These are phyloP conservation scores for Leptopilina clavipes DNA, from an alignment of 1,140 invertebrate species.

Conservation along the genomic window DNA sequence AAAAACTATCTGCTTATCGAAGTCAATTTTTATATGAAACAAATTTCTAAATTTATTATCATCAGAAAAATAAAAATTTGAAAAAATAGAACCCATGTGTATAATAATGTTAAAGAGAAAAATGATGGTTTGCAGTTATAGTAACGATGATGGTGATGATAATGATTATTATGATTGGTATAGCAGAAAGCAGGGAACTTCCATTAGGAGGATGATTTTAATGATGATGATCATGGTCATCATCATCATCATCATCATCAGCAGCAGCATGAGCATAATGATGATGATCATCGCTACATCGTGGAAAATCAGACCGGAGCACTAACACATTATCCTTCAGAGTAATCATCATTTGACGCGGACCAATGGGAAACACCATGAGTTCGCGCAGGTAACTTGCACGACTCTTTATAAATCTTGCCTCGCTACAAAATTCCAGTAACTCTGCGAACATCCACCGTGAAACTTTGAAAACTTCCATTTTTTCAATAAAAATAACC, in stretches of 20 bases:
- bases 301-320: slow-evolving; percentile 33
- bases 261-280: slow-evolving; percentile 45
- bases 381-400: slow-evolving; percentile 43
- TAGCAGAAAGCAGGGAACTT: neutral
- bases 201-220: slow-evolving; percentile 9
- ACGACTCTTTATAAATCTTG: slow-evolving; percentile 47
- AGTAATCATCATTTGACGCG: slow-evolving; percentile 48
- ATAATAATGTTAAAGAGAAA: slow-evolving; percentile 11
- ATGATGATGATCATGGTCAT: slow-evolving; percentile 47
- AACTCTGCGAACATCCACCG: slow-evolving; percentile 41
- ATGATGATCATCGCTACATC: slow-evolving; percentile 48
- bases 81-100: neutral
- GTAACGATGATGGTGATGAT: slow-evolving; percentile 52
- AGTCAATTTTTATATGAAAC: no score
- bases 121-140: slow-evolving; percentile 33
- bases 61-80: neutral
- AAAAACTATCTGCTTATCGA: no score
- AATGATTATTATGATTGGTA: slow-evolving; percentile 47
- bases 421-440: slow-evolving; percentile 45
- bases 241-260: slow-evolving; percentile 46
- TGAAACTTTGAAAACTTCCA: neutral
- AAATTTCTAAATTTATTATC: neutral
- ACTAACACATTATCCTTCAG: slow-evolving; percentile 38
- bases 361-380: slow-evolving; percentile 51
- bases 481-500: neutral